Evolutionary conservation across 1,140 invertebrate species (phyloP).

Genomic region (Harlomillsia oculata): DNA sequence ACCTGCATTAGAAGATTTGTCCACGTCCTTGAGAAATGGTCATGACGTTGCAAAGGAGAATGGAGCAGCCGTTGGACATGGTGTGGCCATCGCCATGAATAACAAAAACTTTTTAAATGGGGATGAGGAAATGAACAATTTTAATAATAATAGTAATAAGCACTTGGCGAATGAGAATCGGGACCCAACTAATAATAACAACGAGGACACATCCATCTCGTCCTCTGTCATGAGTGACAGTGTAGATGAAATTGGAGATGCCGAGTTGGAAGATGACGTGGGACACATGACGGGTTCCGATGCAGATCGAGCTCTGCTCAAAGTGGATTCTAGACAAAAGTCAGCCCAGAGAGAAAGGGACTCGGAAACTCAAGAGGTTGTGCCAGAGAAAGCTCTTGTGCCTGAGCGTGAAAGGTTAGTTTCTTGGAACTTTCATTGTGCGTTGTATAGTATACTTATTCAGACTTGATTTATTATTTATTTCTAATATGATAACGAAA

Average conservation of each 20-base stretch:
- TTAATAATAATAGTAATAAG: conserved; percentile 21
- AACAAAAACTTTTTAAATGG: neutral
- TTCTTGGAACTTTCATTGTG: too few species aligned
- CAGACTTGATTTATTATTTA: too few species aligned
- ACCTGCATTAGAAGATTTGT: conserved; percentile 11
- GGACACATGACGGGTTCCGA: neutral
- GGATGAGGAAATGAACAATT: conserved; percentile 1
- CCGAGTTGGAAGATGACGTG: conserved; percentile 10
- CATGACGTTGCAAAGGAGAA: conserved; percentile 5
- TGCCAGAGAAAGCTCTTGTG: conserved; percentile 8
- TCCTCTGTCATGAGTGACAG: conserved; percentile 35
- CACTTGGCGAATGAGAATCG: neutral
- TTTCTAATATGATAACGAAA: too few species aligned
- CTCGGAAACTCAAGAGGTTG: neutral
- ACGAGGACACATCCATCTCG: conserved; percentile 33
- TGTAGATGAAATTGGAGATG: conserved; percentile 21
- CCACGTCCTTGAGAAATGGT: conserved; percentile 12
- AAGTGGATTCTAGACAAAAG: conserved; percentile 22
- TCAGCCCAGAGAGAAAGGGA: conserved; percentile 2
- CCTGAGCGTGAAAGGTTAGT: conserved; percentile 16
- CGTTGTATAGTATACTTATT: too few species aligned
- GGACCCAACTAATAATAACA: conserved; percentile 20
- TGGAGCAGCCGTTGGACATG: neutral
- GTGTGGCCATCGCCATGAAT: conserved; percentile 5
- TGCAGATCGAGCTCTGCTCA: conserved; percentile 20